Base-by-base conservation (phyloP, 1,140 invertebrate genomes). In the Bombus difficillimus region DNA sequence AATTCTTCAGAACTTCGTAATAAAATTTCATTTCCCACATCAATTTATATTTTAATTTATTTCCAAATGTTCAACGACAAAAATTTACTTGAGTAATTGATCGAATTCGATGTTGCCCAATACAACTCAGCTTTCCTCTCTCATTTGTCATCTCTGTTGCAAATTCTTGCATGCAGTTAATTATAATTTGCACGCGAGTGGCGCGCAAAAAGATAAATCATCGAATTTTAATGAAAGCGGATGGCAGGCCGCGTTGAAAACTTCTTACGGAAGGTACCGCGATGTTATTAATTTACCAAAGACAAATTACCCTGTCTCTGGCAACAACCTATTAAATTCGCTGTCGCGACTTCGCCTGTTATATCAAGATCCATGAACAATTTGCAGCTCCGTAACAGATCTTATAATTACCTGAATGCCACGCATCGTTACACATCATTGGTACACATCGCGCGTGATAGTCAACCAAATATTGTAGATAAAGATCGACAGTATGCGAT, bases 261-360 rank as follows among this genome's bases (percentile, higher is more conserved):
- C 71, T 64, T 78, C 37, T 78, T 59, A 34, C 8, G 25, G 15
- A 32, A 39, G 57, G 32, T 15, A 77, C 37, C 39, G 39, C 57
- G 41, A 74, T 39, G 41, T 82, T 82, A 75, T 82, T 82, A 82
- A 82, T 82, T 82, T 47, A 25, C 57, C 71, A 74, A 81, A 72
- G 64, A 81, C 76, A 64, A 64, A 64, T 78, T 66, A 68, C 62
- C 22, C 39, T 18, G 47, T 72, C 41, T 39, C 59, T 12, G 4
- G 1, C 18, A 22, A 28, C 43, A 15, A 22, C n/a, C 53, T 39
- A 53, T 74, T 64, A 34, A 75, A 62, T 75, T 64, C n/a, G 71
- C 22, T 43, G 72, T 25, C 72, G 6, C 71, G 71, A 82, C 71
- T 82, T 73, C 2, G 2, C n/a, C 32, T 3, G 41, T 66, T 75